phyloP scores from a whole-genome alignment of 2,113 vertebrate species.

The Sylvietta virens region DNA sequence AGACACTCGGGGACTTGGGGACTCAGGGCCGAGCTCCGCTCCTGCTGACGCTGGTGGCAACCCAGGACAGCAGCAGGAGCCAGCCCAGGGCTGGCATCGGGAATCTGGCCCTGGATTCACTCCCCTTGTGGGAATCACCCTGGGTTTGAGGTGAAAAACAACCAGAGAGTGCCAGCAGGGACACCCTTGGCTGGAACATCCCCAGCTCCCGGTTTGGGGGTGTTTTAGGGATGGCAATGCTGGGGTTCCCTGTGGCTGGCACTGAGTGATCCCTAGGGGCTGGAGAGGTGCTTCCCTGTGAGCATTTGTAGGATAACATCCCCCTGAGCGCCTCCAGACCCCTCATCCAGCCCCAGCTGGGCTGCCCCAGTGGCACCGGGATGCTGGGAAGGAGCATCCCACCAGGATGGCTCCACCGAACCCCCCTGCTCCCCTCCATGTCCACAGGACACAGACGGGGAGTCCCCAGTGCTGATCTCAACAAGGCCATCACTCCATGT shows the following conservation, averaged over 20 bases:
- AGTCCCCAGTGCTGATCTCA: neutral
- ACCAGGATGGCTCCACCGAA: fast-evolving
- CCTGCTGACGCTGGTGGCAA: neutral
- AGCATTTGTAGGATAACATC: neutral
- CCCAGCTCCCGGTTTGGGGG: fast-evolving
- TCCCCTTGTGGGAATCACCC: neutral
- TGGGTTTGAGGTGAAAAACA: neutral
- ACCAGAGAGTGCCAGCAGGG: fast-evolving
- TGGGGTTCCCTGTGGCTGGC: fast-evolving
- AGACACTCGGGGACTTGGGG: neutral
- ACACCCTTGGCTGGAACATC: neutral
- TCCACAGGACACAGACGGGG: fast-evolving
- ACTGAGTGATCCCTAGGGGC: fast-evolving
- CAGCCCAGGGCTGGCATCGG: fast-evolving
- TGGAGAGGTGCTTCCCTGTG: neutral
- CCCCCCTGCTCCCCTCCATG: neutral
- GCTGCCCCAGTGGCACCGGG: neutral
- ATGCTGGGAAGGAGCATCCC: neutral
- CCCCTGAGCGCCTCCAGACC: fast-evolving
- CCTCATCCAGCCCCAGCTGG: neutral
- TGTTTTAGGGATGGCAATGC: neutral
- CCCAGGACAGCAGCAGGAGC: neutral
- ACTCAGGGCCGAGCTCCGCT: neutral
- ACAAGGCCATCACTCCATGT: fast-evolving
- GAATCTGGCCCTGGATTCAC: neutral